Base-by-base conservation (phyloP, 2,888 invertebrate genomes). In the Carterocephalus palaemon region DNA sequence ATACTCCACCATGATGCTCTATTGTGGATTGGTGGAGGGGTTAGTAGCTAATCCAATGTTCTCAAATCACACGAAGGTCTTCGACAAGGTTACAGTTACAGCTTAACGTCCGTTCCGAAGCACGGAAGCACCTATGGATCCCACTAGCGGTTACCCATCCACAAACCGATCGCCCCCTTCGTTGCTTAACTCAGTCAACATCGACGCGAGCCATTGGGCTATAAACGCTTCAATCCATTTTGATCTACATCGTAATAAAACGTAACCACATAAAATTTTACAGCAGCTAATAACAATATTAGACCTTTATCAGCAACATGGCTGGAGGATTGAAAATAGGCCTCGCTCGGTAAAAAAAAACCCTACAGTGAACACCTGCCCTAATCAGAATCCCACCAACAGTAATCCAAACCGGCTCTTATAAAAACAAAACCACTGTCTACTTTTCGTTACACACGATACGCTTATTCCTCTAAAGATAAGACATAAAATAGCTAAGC, bases 331-430 rank as follows among this genome's bases (percentile, higher is more conserved):
- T 42, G 28, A 41, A 42, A 42, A 34, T 42, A 42, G 42, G 34
- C 34, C 20, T 15, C 26, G 34, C 20, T 42, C 10, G 9, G 42
- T 20, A 59, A 69, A 69, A 76, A 72, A 70, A 63, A 60, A 55
- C 59, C 62, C 62, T 60, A 64, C 71, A 67, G 65, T 67, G 77
- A 67, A 73, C 80, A 80, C 80, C 80, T 80, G 80, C 70, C 73
- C 78, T 76, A 79, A 80, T 79, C 77, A 76, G 29, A 57, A 65
- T 62, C 64, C 74, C 71, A 61, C 59, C 55, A 58, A 59, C 48
- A 54, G 54, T 56, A 60, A n/a, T 55, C 63, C 53, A 56, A 78
- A 79, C 77, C 73, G 63, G 80, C 76, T 74, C 63, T 22, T 20
- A 42, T 34, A 42, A 34, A 42, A 34, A 42, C 39, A 29, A 40